Evolutionary conservation across 2,888 invertebrate genomes (phyloP), one percentile per base, ranked within the genome.

Genomic region (Hirtodrosophila cameraria): DNA sequence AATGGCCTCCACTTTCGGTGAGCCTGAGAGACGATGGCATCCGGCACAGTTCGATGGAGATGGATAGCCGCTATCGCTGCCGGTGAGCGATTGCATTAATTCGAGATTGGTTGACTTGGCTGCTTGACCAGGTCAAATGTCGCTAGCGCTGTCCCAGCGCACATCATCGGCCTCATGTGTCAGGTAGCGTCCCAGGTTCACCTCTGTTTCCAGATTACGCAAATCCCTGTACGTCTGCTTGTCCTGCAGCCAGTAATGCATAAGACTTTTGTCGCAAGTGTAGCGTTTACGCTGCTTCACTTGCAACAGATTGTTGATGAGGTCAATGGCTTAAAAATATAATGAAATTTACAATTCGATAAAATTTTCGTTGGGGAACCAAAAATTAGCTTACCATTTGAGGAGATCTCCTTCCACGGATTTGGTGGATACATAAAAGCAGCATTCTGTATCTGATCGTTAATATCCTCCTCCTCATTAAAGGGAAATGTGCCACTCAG

Each of bases 401-500:
- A 94, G 18, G 98, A 98, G 88, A 99, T 97, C 90, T 98, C 97
- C 88, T 96, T 96, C 99, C 99, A 99, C 0, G 99, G 99, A 91
- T 95, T 95, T 15, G 97, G 96, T 33, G 99, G 99, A 92, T 99
- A 99, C 99, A 99, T 99, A 91, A 99, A 99, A 53, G 98, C 98
- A 25, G 99, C 99, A 92, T 99, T 99, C 92, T 99, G 98, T 75
- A 99, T 99, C 92, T 99, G 99, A 91, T 99, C 99, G 91, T 98
- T 96, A 88, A 99, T 99, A 91, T 99, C 99, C 92, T 99, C 99
- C 91, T 99, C 99, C 92, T 99, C 99, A 91, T 99, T 99, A 92
- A 99, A 99, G 25, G 99, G 99, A 92, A 99, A 99, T 0, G 99
- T 99, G 67, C 99, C 99, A 83, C 98, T 98, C 38, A 99, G 93